These are phyloP conservation scores for Ruditapes philippinarum DNA, from an alignment of 1,140 invertebrate genomes.

Conservation along the genomic window DNA sequence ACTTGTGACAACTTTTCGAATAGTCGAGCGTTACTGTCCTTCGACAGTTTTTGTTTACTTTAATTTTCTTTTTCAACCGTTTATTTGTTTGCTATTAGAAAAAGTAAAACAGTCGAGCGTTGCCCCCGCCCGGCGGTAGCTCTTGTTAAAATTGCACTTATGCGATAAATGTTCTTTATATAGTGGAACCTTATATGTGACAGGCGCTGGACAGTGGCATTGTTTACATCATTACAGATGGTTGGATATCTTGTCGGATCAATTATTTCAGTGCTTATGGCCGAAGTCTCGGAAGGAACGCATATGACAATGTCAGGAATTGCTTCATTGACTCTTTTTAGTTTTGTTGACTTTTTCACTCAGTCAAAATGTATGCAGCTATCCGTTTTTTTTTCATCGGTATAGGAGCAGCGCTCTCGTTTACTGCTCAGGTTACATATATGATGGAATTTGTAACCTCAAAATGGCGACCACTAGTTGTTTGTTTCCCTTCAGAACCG, in stretches of 20 bases:
- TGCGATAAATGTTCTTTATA: background rate
- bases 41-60: too few species aligned
- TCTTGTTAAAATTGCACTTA: too few species aligned
- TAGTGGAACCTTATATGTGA: slow-evolving; percentile 68
- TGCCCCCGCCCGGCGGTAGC: too few species aligned
- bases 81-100: too few species aligned
- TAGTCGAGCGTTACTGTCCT: too few species aligned
- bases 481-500: background rate
- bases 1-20: too few species aligned
- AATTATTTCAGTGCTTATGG: slow-evolving; percentile 56
- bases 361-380: slow-evolving; percentile 64
- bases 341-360: slow-evolving; percentile 45
- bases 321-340: slow-evolving; percentile 43
- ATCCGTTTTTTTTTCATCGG: slow-evolving; percentile 71
- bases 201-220: slow-evolving; percentile 39
- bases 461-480: background rate
- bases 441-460: background rate
- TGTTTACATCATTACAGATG: slow-evolving; percentile 73
- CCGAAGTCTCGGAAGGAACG: slow-evolving; percentile 69
- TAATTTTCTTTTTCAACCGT: too few species aligned
- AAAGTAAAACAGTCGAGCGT: too few species aligned
- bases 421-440: background rate
- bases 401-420: background rate
- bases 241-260: slow-evolving; percentile 70
- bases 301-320: slow-evolving; percentile 49